phyloP scores from a whole-genome alignment of 2,888 invertebrate genomes.

The Dryocosmus kuriphilus region DNA sequence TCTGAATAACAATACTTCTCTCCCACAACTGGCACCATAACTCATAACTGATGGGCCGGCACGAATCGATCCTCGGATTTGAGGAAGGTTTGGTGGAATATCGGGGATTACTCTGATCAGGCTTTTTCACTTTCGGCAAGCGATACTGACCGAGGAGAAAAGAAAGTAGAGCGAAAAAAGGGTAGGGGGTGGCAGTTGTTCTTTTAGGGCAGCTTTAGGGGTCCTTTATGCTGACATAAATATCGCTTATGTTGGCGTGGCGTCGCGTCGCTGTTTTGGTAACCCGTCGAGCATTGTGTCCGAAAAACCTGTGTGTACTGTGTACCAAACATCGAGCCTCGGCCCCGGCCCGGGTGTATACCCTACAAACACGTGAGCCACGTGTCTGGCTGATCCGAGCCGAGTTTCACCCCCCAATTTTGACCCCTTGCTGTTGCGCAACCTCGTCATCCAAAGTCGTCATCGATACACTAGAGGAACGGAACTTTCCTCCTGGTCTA shows the following conservation, averaged over 20 bases:
- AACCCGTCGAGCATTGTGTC: slow-evolving; percentile 76
- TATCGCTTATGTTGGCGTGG: slow-evolving; percentile 76
- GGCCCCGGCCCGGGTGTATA: slow-evolving; percentile 71
- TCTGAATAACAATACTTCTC: background rate
- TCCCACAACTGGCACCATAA: slow-evolving; percentile 24
- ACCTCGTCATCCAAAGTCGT: slow-evolving; percentile 45
- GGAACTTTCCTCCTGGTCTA: slow-evolving; percentile 31
- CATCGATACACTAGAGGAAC: slow-evolving; percentile 35
- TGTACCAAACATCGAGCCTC: slow-evolving; percentile 73
- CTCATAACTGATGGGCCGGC: slow-evolving; percentile 29
- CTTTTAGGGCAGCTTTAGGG: slow-evolving; percentile 71
- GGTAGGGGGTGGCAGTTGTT: slow-evolving; percentile 66
- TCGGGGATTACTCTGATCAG: slow-evolving; percentile 45
- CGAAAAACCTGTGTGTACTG: slow-evolving; percentile 70
- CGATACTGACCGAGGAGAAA: background rate
- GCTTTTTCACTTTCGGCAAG: slow-evolving; percentile 53
- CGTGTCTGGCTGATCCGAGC: slow-evolving; percentile 68
- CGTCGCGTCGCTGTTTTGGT: slow-evolving; percentile 76
- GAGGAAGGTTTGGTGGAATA: slow-evolving; percentile 36
- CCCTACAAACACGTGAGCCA: slow-evolving; percentile 75
- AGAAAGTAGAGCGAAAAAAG: slow-evolving; percentile 20
- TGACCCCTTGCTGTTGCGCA: slow-evolving; percentile 47
- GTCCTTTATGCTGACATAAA: slow-evolving; percentile 77
- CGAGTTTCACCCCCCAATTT: slow-evolving; percentile 58
- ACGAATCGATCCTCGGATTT: slow-evolving; percentile 30